Conservation (phyloP, 2,797 vertebrate species). For the Eremophila alpestris region DNA sequence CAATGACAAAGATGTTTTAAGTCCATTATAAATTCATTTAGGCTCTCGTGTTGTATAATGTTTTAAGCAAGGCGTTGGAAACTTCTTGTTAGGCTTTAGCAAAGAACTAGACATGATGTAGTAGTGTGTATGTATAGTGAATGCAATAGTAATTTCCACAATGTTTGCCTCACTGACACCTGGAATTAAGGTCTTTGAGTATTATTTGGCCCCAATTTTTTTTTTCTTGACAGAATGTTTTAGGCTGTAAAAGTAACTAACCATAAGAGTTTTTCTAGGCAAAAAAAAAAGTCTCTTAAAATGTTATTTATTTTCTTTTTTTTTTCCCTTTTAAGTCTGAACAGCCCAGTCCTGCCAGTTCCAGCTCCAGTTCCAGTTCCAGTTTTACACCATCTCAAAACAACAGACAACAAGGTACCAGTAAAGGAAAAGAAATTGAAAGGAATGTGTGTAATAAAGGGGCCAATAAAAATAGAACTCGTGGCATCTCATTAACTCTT, state of each 20-base stretch:
- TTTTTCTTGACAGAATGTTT: background rate
- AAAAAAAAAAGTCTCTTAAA: background rate
- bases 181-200: background rate
- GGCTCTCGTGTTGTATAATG: background rate
- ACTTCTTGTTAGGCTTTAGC: background rate
- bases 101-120: background rate
- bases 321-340: slow-evolving; percentile 80
- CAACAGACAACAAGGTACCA: slow-evolving; percentile 87
- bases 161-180: background rate
- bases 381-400: slow-evolving; percentile 85
- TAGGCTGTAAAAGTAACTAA: background rate
- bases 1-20: background rate
- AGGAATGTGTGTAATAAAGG: slow-evolving; percentile 15
- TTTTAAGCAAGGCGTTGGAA: background rate
- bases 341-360: slow-evolving; percentile 93
- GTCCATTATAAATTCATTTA: background rate
- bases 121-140: background rate
- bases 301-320: slow-evolving; percentile 31
- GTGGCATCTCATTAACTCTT: slow-evolving; percentile 32
- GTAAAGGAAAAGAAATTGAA: slow-evolving; percentile 3
- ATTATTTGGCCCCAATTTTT: background rate
- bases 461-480: background rate
- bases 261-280: background rate
- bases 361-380: slow-evolving; percentile 85
- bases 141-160: background rate